Evolutionary conservation across 2,888 invertebrate species (phyloP), one percentile per base, ranked within the genome.

Genomic region (Agrotis clavis): DNA sequence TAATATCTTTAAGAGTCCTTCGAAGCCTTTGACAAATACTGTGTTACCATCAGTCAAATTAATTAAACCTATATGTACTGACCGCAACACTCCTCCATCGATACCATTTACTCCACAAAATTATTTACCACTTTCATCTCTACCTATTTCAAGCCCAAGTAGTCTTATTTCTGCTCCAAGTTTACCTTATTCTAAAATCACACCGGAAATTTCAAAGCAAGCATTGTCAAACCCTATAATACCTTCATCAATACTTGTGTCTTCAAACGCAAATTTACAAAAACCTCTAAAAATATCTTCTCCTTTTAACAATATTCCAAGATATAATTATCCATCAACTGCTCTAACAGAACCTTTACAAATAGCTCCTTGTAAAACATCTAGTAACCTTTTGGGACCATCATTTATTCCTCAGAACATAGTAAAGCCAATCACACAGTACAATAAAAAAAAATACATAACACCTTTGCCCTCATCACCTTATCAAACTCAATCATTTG

Each of bases 211-310:
- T n/a, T 0, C 7, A 51, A 67, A 47, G 11, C 18, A 30, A 21
- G 13, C 45, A 16, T n/a, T 66, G 0, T 47, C 47, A 35, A 67
- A 76, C 19, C 13, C 25, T 16, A 59, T 75, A 7, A 59, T 47
- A 35, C 72, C 76, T n/a, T 59, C 67, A 4, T 57, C 75, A 19
- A n/a, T 57, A n/a, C 50, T 57, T 57, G 51, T 3, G 0, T 13
- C 21, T 51, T 14, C 19, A 0, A 64, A 74, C 30, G n/a, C 2
- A 50, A 7, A 41, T 1, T 48, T 74, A 0, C 21, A 35, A 66
- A 5, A 4, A 19, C 57, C 9, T 2, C 4, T 18, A 1, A 47
- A 51, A 7, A 77, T 50, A 48, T n/a, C 25, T 3, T 14, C 1
- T 0, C 4, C n/a, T n/a, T 2, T 11, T 21, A 2, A 35, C 5